Conservation (phyloP, 2,113 vertebrate species). For the Pantherophis guttatus region DNA sequence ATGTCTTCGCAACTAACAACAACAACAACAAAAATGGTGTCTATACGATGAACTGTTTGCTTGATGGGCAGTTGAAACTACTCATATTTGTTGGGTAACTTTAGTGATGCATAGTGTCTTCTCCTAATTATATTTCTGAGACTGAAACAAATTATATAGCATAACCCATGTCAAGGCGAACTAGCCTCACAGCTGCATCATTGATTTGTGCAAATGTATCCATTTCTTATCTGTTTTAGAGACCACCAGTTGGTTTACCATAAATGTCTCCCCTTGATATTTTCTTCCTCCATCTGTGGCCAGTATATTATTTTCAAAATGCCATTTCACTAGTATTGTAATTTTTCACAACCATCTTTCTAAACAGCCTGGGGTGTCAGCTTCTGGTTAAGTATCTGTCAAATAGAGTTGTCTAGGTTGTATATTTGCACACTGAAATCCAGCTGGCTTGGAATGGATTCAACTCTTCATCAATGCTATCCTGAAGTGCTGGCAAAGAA, state of each 20-base stretch:
- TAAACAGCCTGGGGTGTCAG: neutral
- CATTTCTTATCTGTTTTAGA: neutral
- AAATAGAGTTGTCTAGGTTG: neutral
- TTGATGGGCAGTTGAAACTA: neutral
- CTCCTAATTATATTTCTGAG: neutral
- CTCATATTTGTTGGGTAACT: neutral
- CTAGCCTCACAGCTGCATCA: neutral
- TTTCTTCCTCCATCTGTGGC: neutral
- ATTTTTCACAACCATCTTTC: conserved; percentile 12
- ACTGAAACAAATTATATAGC: neutral
- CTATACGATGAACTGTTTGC: neutral
- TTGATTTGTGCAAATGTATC: conserved; percentile 1
- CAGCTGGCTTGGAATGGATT: conserved; percentile 8
- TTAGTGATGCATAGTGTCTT: neutral
- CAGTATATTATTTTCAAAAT: neutral
- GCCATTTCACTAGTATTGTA: conserved; percentile 8
- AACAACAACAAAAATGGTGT: no score
- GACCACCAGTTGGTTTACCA: neutral
- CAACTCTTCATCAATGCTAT: conserved; percentile 20
- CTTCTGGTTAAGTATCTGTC: neutral
- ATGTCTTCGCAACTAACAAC: no score
- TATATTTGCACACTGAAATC: conserved; percentile 15
- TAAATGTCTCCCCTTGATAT: neutral
- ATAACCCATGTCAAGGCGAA: neutral
- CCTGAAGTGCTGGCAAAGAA: conserved; percentile 16